These are phyloP conservation scores for Spondyliosoma cantharus DNA, from an alignment of 2,797 vertebrate genomes.

Conservation along the genomic window DNA sequence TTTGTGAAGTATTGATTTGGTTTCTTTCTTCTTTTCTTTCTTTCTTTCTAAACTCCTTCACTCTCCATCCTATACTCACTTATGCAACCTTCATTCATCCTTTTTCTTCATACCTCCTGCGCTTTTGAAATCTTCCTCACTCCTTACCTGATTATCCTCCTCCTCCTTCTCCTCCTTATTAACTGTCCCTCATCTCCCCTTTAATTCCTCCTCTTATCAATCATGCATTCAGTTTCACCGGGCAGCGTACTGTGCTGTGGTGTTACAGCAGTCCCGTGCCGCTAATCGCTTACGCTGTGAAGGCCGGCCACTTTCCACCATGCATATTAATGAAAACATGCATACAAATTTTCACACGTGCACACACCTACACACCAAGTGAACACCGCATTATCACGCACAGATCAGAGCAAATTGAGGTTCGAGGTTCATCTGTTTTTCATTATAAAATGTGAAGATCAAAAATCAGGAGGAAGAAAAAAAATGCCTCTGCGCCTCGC, in stretches of 20 bases:
- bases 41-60: slow-evolving; percentile 18
- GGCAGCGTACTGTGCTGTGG: neutral
- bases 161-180: slow-evolving; percentile 9
- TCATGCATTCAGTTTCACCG: slow-evolving; percentile 51
- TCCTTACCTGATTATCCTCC: slow-evolving; percentile 5
- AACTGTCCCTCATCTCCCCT: slow-evolving; percentile 14
- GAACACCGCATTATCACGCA: neutral
- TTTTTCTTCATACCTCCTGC: slow-evolving; percentile 4
- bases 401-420: slow-evolving; percentile 4
- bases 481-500: neutral
- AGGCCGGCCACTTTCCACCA: slow-evolving; percentile 20
- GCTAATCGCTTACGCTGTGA: slow-evolving; percentile 33
- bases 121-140: slow-evolving; percentile 35
- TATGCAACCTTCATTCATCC: slow-evolving; percentile 42
- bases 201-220: slow-evolving; percentile 41
- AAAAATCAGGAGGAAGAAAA: neutral
- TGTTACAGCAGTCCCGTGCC: neutral
- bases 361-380: neutral
- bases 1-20: slow-evolving; percentile 39
- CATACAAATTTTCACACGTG: slow-evolving; percentile 7
- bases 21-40: no score
- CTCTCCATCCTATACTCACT: neutral
- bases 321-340: slow-evolving; percentile 53
- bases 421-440: slow-evolving; percentile 39
- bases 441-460: slow-evolving; percentile 50